Evolutionary conservation across 2,888 invertebrate species (phyloP), one percentile per base, ranked within the genome.

Genomic region (Gastracanthus pulcherrimus): DNA sequence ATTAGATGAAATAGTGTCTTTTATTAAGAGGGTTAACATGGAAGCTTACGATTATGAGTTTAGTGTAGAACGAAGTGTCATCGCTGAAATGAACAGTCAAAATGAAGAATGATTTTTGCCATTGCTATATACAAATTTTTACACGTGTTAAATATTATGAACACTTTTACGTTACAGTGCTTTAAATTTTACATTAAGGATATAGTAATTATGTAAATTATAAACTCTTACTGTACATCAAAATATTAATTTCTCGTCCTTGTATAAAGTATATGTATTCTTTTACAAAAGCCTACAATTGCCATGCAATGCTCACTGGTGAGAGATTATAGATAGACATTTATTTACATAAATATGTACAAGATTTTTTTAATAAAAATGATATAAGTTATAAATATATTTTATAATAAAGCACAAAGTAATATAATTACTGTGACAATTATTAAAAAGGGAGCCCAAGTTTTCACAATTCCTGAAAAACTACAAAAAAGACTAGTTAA

Each of bases 401-500:
- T 51, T 74, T 51, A 83, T 60, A 64, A 31, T 11, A 83, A 67
- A 41, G 6, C 41, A 72, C 55, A 86, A 51, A 88, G 76, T 34
- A 85, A 71, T 23, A 87, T 69, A 66, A 89, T 81, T 36, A 89
- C 80, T 4, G 84, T 79, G 41, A 89, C 85, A 55, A 95, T 91
- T 51, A 95, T 89, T 13, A 93, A 75, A 90, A 97, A 97, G 7
- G 98, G 98, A 80, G 96, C 85, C 97, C 97, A 98, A 0, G 97
- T 97, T 92, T 96, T 97, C 51, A 97, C 79, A 87, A 96, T 95
- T 70, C 93, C 95, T 67, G 90, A 88, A 88, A 94, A 92, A 90
- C 95, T 96, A 92, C 84, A 93, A 93, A 82, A 67, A 79, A 60
- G 11, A 62, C 5, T 60, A 67, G 13, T 45, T 2, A 1, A 23